Base-by-base conservation (phyloP, 2,113 vertebrate species). In the Mystacornis crossleyi region DNA sequence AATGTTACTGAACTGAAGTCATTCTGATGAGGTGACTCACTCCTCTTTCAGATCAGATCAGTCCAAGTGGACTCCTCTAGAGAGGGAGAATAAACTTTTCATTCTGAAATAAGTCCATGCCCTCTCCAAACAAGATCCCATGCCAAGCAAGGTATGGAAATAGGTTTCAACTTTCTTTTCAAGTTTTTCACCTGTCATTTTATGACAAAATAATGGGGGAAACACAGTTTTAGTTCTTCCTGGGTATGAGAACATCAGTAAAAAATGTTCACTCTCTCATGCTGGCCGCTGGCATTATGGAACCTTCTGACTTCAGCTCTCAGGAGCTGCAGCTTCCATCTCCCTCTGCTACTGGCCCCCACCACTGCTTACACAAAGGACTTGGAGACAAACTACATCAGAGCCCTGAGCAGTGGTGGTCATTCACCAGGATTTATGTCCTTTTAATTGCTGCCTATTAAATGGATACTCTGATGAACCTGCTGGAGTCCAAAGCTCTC, bases 371-470 rank as follows among this genome's bases (percentile, higher is more conserved):
- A 16, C 36, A 86, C 42, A 54, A 54, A 54, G 8, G 17, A 26
- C 45, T 33, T 3, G 0, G 57, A 78, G 51, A 51, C 31, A 70
- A 86, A 26, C 33, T 31, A 8, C 25, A 70, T 16, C 54, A 70
- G n/a, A 78, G 71, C 38, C 55, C 67, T 25, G 43, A 78, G 78
- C 45, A 86, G 55, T 0, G 0, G 33, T 4, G 38, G 70, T 28
- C 47, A 81, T 84, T 47, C 84, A 64, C 51, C 26, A 43, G 57
- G 57, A 89, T 79, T 79, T 84, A 67, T 48, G 26, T 43, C 75
- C 84, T 24, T 64, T 34, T 64, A 94, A 81, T 71, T 64, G 24
- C 69, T 81, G 21, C 48, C 36, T 81, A n/a, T 91, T 84, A 87
- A 96, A 74, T 5, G 40, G 65, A 74, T 67, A 42, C 51, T 84